These are phyloP conservation scores for Girardia tigrina DNA, from an alignment of 2,888 invertebrate species.

Conservation along the genomic window DNA sequence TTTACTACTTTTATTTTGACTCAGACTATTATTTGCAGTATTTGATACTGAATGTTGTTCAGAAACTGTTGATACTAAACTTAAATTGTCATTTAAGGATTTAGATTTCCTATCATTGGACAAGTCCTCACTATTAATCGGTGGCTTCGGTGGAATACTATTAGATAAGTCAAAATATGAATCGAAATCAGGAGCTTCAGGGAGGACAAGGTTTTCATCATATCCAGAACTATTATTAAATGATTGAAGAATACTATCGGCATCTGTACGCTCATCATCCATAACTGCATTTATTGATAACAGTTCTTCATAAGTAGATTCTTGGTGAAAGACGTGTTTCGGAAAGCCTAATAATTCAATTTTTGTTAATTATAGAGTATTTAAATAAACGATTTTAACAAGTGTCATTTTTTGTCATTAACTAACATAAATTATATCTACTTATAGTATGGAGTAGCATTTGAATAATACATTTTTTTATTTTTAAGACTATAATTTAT, in stretches of 20 bases:
- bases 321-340: not conserved
- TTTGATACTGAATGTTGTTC: not conserved
- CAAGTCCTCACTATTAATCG: not conserved
- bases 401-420: not conserved
- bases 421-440: too few species aligned
- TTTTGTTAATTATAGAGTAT: not conserved
- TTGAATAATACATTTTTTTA: too few species aligned
- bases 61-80: not conserved
- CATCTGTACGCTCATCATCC: not conserved
- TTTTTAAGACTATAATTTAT: too few species aligned
- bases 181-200: not conserved
- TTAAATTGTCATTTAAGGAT: not conserved
- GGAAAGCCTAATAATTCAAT: conserved; percentile 10
- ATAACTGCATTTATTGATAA: not conserved
- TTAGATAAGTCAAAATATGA: not conserved
- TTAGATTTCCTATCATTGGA: not conserved
- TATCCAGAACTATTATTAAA: not conserved
- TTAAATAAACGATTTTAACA: not conserved
- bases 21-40: not conserved
- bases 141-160: not conserved
- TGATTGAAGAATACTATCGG: conserved; percentile 6
- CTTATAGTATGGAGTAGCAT: too few species aligned
- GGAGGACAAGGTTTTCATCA: not conserved
- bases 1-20: not conserved
- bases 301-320: not conserved